Evolutionary conservation across 2,888 invertebrate genomes (phyloP).

Genomic region (Schrankia costaestrigalis): DNA sequence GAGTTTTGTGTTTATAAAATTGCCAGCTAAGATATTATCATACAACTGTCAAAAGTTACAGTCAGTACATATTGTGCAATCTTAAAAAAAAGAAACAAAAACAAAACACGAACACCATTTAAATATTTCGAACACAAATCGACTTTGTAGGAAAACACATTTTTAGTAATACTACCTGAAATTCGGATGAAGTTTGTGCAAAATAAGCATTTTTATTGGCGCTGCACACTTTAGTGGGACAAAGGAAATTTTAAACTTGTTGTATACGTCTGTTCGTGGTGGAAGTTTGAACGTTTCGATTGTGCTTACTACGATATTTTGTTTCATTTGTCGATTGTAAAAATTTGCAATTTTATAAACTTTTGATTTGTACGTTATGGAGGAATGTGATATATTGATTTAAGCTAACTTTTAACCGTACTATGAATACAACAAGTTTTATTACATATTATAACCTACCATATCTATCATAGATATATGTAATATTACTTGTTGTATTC

Average conservation of each 20-base stretch:
- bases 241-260: conserved; percentile 31
- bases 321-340: conserved; percentile 1
- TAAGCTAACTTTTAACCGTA: no score
- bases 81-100: not conserved
- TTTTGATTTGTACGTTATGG: not conserved
- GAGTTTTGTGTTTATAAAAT: no score
- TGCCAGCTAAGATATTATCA: no score
- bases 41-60: not conserved
- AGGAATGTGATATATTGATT: no score
- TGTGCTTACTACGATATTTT: conserved; percentile 7
- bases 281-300: conserved; percentile 10
- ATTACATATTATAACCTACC: no score
- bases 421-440: no score
- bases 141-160: conserved; percentile 6
- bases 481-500: no score
- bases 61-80: no score
- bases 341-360: not conserved
- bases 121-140: conserved; percentile 6
- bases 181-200: conserved; percentile 5
- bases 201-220: conserved; percentile 32
- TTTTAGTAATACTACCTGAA: conserved; percentile 8
- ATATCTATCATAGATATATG: no score
- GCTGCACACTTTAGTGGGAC: conserved; percentile 20
- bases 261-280: conserved; percentile 10
- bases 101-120: conserved; percentile 5